Base-by-base conservation (phyloP, 2,888 invertebrate species). In the Drosophila anomalata region DNA sequence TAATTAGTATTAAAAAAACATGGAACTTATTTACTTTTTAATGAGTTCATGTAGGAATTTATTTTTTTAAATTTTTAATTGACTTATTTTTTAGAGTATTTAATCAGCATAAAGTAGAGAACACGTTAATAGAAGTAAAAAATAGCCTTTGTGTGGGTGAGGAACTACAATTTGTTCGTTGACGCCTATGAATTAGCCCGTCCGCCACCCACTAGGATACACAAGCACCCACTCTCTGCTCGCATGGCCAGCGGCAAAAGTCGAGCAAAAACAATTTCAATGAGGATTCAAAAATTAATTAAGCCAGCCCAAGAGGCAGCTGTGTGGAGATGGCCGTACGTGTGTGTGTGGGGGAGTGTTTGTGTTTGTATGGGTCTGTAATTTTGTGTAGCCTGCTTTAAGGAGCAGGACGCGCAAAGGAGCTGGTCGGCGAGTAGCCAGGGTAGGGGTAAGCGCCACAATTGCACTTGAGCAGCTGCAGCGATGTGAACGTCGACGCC, bases 231-330 rank as follows among this genome's bases (percentile, higher is more conserved):
- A 61, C 12, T 33, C 46, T 29, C 46, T 50, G 9, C 24, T 52
- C 22, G 52, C 36, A 65, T 55, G 54, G 72, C 67, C 65, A 67
- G 57, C 39, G 61, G 73, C 76, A 53, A 56, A 61, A 67, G 68
- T 61, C 54, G 65, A 57, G 72, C 77, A 77, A 77, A 79, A 89
- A 79, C 86, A 82, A 85, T 90, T 88, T 83, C 85, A 88, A 79
- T 90, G 90, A 89, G 90, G 90, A 89, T 88, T 89, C 90, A 88
- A 90, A 90, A 91, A 91, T 90, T 91, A 91, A 91, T 91, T 91
- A 91, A 90, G 87, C 82, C 88, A 69, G 67, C 59, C 53, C 56
- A 44, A 44, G 58, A 74, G 55, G 47, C 65, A 66, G 48, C 48
- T 46, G 50, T 54, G 46, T 41, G 11, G 7, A 31, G 42, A 29